Evolutionary conservation across 2,797 vertebrate genomes (phyloP), one percentile per base, ranked within the genome.

Genomic region (Sylvia borin): DNA sequence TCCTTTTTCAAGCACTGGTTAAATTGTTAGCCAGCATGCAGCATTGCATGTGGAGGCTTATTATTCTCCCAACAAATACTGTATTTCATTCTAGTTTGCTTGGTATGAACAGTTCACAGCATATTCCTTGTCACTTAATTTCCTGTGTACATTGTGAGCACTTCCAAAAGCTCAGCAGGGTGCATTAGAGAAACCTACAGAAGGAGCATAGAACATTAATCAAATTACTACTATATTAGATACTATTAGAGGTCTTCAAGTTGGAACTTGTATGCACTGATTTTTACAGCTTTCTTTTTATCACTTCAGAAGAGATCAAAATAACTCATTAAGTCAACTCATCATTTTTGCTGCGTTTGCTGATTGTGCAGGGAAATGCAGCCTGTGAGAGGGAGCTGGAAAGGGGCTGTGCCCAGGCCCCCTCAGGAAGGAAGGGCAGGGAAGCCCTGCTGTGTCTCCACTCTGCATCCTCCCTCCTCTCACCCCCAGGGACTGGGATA

Each of bases 21-120:
- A 92, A 93, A 95, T 75, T 74, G 92, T 92, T 90, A 90, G 82
- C 58, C 92, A 93, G 82, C 82, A 72, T 88, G 78, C 48, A 82
- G 31, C 26, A 92, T 80, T 34, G 17, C 57, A 68, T 58, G 73
- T 68, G 62, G 61, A 87, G 85, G 54, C 76, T 90, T 94, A 86
- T 90, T 93, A 92, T 85, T 88, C 85, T 87, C 62, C 55, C 50
- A 77, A 58, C 40, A 96, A 94, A 90, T 31, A 77, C 57, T 51
- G 38, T 66, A 90, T 81, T 95, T 93, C 76, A 60, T 81, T 91
- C 85, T 66, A 24, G 68, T 92, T 93, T 90, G 43, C 62, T 68
- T 68, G 72, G 45, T 64, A 87, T 67, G 86, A 93, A 42, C 78
- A 94, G 61, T 85, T 96, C 85, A 75, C 77, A 92, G 85, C 62